A percentile compares a stretch with the other conserved stretches of the same genome.
These are phyloP conservation scores for Stercorarius parasiticus DNA, from an alignment of 2,113 vertebrate species.

Conservation along the genomic window DNA sequence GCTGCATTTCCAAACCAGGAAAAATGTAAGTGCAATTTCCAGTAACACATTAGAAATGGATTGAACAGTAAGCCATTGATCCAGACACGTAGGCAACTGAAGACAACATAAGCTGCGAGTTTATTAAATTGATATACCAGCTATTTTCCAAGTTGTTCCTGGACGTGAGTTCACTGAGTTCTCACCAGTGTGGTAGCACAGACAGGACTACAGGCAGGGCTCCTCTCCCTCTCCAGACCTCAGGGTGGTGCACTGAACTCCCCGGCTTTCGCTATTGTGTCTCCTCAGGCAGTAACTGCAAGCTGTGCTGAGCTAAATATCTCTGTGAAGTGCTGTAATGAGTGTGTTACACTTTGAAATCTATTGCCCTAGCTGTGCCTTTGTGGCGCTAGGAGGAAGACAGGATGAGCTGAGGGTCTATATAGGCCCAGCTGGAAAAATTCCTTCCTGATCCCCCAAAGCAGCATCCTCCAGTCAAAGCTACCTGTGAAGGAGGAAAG, in stretches of 20 bases:
- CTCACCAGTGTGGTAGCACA: background rate
- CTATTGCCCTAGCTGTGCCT: background rate
- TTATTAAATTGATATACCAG: background rate
- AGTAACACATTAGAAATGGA: background rate
- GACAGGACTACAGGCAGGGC: accelerated
- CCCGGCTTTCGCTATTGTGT: accelerated
- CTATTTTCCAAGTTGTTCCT: background rate
- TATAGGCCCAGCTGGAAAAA: background rate
- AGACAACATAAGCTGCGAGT: background rate
- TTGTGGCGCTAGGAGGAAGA: background rate
- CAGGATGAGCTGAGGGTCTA: background rate
- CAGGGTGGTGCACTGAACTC: background rate
- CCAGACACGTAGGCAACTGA: background rate
- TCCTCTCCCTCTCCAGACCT: background rate
- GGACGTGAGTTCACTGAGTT: background rate
- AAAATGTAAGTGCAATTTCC: background rate
- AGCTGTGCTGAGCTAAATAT: background rate
- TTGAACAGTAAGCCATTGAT: conserved; percentile 1
- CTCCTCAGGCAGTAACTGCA: background rate
- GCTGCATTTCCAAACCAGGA: background rate
- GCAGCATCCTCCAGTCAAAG: background rate
- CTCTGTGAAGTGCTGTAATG: background rate
- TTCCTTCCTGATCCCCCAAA: background rate
- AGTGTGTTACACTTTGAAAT: background rate
- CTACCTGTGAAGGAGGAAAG: background rate